A percentile compares a stretch with the other conserved stretches of the same genome.
These are phyloP conservation scores for Agrypnus murinus DNA, from an alignment of 2,888 invertebrate species.

Conservation along the genomic window DNA sequence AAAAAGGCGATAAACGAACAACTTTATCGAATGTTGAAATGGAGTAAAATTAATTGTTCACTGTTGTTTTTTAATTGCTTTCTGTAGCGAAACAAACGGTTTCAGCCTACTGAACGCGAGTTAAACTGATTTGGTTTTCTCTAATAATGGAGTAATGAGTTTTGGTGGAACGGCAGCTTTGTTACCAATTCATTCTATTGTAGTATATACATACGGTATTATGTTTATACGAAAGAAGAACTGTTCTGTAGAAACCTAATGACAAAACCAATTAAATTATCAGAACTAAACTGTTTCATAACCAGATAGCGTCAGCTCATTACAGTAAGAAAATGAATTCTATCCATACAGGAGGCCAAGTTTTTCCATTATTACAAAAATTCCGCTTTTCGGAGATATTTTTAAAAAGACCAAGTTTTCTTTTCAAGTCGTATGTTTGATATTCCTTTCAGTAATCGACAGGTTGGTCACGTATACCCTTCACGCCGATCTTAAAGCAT, in stretches of 20 bases:
- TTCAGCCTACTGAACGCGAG: slow-evolving; percentile 12
- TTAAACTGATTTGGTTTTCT: slow-evolving; percentile 18
- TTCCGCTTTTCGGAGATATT: neutral
- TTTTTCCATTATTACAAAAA: neutral
- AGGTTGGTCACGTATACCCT: slow-evolving; percentile 43
- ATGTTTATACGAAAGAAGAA: neutral
- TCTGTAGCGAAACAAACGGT: slow-evolving; percentile 29
- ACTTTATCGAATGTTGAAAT: slow-evolving; percentile 28
- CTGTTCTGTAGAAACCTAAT: too few relatives aligned
- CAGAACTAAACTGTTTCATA: too few relatives aligned
- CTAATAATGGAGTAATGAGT: slow-evolving; percentile 24
- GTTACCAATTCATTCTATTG: slow-evolving; percentile 5
- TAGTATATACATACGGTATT: neutral
- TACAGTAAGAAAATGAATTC: too few relatives aligned
- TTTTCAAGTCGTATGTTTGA: slow-evolving; percentile 15
- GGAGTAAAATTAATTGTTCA: slow-evolving; percentile 28
- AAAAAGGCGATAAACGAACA: slow-evolving; percentile 17
- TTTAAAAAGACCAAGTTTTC: neutral
- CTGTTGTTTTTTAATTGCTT: slow-evolving; percentile 33
- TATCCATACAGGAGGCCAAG: too few relatives aligned
- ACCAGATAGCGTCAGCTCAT: too few relatives aligned
- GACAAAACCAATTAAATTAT: too few relatives aligned
- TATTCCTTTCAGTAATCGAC: slow-evolving; percentile 36
- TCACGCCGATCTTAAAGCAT: slow-evolving; percentile 44
- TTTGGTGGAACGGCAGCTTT: slow-evolving; percentile 18